Percentiles rank a stretch among this genome's conserved stretches.
phyloP scores from a whole-genome alignment of 2,113 vertebrate genomes.

The Cyrtonyx montezumae region DNA sequence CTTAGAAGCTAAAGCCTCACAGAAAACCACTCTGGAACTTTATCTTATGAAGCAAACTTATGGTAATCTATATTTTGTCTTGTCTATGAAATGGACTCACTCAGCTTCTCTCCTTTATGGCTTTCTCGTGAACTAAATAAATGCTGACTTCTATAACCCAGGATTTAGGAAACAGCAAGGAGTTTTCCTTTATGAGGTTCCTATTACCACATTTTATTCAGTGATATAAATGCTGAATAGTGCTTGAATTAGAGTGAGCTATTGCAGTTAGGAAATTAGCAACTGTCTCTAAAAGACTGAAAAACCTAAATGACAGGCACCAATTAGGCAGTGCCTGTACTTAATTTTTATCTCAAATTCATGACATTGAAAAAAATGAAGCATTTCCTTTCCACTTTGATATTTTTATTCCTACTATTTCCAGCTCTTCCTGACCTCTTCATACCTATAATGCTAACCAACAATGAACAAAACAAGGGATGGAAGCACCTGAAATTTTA shows the following conservation, averaged over 20 bases:
- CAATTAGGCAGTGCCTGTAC: background rate
- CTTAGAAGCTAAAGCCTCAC: background rate
- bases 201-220: background rate
- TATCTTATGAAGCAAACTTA: background rate
- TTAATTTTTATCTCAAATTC: background rate
- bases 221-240: background rate
- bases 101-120: background rate
- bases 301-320: background rate
- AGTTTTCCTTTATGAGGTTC: background rate
- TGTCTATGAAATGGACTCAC: background rate
- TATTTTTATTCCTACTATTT: background rate
- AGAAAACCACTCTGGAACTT: background rate
- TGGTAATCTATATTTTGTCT: background rate
- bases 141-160: background rate
- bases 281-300: background rate
- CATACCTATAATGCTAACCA: background rate
- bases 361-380: background rate
- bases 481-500: rapidly evolving
- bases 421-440: background rate
- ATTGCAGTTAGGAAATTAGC: background rate
- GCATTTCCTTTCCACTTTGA: background rate
- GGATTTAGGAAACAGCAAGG: background rate
- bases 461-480: background rate
- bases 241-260: background rate
- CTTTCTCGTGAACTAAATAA: background rate